Percentiles rank a stretch among this genome's conserved stretches.
phyloP scores from a whole-genome alignment of 2,888 invertebrate genomes.

The Hyppa rectilinea region DNA sequence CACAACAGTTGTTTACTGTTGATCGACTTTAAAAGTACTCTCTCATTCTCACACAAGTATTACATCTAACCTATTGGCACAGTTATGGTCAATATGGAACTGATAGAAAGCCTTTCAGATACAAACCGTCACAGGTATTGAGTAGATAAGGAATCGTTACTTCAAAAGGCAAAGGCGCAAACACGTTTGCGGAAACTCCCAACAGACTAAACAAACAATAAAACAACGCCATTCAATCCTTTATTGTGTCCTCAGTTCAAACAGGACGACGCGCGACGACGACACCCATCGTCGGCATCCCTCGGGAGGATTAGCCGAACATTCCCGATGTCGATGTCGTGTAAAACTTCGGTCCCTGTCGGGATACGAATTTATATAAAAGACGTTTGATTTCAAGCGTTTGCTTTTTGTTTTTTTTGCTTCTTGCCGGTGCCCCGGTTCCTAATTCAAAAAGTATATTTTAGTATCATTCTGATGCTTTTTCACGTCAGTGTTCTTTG shows the following conservation, averaged over 20 bases:
- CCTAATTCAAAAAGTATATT: no score
- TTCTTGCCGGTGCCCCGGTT: no score
- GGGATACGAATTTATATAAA: conserved; percentile 41
- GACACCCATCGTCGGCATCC: conserved; percentile 47
- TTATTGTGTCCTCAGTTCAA: conserved; percentile 42
- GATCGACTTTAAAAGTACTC: no score
- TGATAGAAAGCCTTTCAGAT: background rate
- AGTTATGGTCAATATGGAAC: background rate
- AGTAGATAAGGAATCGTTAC: background rate
- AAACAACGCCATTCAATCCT: conserved; percentile 39
- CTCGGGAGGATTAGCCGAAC: conserved; percentile 49
- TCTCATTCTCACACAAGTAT: no score
- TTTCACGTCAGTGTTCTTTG: no score
- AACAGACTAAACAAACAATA: conserved; percentile 53
- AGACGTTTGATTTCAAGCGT: conserved; percentile 17
- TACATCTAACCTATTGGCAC: background rate
- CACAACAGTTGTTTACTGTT: no score
- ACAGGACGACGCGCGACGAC: conserved; percentile 20
- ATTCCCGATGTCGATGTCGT: conserved; percentile 50
- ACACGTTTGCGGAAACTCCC: conserved; percentile 37
- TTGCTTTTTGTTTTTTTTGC: background rate
- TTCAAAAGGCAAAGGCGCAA: conserved; percentile 20
- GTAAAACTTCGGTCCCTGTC: conserved; percentile 19
- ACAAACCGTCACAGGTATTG: background rate
- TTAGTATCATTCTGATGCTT: no score